Conservation (phyloP, 2,113 vertebrate genomes). For the Penelope pileata region DNA sequence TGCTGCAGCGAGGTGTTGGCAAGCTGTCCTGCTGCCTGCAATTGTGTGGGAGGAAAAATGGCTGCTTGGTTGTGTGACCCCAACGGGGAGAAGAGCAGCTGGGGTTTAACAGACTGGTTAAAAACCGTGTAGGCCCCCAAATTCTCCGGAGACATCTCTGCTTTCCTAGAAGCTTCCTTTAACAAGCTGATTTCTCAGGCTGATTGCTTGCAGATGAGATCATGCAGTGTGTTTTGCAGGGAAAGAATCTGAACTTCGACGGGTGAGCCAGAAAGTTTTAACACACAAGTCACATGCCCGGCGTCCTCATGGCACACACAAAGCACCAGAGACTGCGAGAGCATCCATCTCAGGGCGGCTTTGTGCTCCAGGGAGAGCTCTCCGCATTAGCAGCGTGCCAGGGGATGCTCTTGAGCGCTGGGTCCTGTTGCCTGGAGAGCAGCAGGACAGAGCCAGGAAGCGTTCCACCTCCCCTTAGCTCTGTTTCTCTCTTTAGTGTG, state of each 20-base stretch:
- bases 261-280: constrained; percentile 61
- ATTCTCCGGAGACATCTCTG: constrained; percentile 57
- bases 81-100: constrained; percentile 53
- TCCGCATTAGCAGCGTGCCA: not conserved
- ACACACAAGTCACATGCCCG: constrained; percentile 39
- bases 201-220: constrained; percentile 76
- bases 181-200: constrained; percentile 74
- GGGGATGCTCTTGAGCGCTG: not conserved
- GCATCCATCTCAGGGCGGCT: not conserved
- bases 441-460: constrained; percentile 40
- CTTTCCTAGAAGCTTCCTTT: constrained; percentile 74
- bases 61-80: constrained; percentile 41
- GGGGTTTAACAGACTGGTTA: constrained; percentile 63
- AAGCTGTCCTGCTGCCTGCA: constrained; percentile 10
- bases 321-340: not conserved
- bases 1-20: constrained; percentile 38
- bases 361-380: not conserved
- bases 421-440: constrained; percentile 25
- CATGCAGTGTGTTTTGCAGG: constrained; percentile 65
- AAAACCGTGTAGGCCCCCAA: constrained; percentile 58
- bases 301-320: constrained; percentile 50
- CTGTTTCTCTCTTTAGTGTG: constrained; percentile 60
- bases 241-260: constrained; percentile 47
- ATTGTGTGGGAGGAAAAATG: constrained; percentile 36
- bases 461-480: constrained; percentile 53